Evolutionary conservation across 2,797 vertebrate genomes (phyloP), one percentile per base, ranked within the genome.

Genomic region (Danio aesculapii): DNA sequence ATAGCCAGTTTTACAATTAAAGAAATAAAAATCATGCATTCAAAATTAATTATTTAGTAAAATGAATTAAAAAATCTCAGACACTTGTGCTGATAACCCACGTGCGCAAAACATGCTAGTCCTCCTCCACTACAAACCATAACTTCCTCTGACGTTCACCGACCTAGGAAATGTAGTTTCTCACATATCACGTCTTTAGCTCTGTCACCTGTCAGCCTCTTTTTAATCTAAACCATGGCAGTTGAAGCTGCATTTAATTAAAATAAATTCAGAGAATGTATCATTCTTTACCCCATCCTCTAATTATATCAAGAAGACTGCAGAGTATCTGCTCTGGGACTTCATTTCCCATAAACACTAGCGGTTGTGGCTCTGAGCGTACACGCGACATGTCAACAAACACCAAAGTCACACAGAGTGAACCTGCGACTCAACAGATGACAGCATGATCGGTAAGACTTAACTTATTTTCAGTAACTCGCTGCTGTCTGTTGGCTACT

Each of bases 371-470:
- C 79, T 3, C 21, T 14, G 14, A 9, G 47, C 16, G 12, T 13
- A 19, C 41, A 47, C 53, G n/a, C 19, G 44, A 58, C 52, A 74
- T 67, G 70, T 58, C 61, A 77, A 81, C 81, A 83, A 59, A 76
- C 39, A 72, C 68, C 50, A 77, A 79, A 55, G 72, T 75, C 17
- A 50, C 43, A 11, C 19, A 58, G 77, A 49, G 30, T 62, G 76
- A 83, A 70, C 53, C 57, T 46, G 43, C 9, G 19, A 39, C 9
- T 19, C 9, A 4, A 47, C 55, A 61, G 39, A 47, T 66, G 44
- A 21, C 58, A 75, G 53, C 55, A 89, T 89, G 88, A 87, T 89
- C 75, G 86, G 87, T 89, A 88, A 84, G 88, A 21, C 46, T 1
- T 14, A 63, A 39, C 73, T 79, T 14, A n/a, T 70, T 17, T 49